These are phyloP conservation scores for Australoheros facetus DNA, from an alignment of 2,797 vertebrate genomes.

Conservation along the genomic window DNA sequence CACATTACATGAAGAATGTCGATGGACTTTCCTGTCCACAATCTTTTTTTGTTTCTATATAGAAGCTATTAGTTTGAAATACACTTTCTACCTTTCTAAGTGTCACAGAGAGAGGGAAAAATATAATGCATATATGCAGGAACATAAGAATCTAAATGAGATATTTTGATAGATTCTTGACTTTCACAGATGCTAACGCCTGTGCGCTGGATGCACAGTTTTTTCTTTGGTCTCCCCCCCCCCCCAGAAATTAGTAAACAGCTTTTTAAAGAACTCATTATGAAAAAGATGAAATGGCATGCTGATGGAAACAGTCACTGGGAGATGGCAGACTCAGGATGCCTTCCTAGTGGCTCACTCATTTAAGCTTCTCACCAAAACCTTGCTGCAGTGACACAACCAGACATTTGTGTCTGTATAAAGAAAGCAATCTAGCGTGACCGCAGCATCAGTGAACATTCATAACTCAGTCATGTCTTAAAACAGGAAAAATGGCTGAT, in stretches of 20 bases:
- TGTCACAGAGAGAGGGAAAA: not conserved
- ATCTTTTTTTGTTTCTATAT: conserved; percentile 23
- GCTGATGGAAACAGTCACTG: not conserved
- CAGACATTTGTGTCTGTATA: conserved; percentile 1
- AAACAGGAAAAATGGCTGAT: conserved; percentile 29
- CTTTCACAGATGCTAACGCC: not conserved
- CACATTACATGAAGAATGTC: conserved; percentile 80
- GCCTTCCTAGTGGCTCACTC: not conserved
- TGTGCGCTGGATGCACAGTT: conserved; percentile 50
- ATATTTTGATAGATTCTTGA: not conserved
- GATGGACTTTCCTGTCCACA: conserved; percentile 39
- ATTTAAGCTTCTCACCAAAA: not conserved
- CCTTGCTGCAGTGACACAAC: not conserved
- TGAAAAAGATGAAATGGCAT: not conserved
- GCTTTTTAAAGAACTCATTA: not conserved
- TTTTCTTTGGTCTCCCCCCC: not conserved
- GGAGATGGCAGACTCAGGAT: not conserved
- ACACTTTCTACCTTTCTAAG: not conserved
- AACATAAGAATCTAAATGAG: not conserved
- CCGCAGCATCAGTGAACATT: conserved; percentile 37
- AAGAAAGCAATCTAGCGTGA: conserved; percentile 28
- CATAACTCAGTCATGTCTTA: conserved; percentile 24
- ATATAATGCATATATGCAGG: not conserved
- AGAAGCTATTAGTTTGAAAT: conserved; percentile 30
- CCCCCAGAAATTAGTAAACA: not conserved